Conservation (phyloP, 2,113 vertebrate species). For the Takifugu flavidus region DNA sequence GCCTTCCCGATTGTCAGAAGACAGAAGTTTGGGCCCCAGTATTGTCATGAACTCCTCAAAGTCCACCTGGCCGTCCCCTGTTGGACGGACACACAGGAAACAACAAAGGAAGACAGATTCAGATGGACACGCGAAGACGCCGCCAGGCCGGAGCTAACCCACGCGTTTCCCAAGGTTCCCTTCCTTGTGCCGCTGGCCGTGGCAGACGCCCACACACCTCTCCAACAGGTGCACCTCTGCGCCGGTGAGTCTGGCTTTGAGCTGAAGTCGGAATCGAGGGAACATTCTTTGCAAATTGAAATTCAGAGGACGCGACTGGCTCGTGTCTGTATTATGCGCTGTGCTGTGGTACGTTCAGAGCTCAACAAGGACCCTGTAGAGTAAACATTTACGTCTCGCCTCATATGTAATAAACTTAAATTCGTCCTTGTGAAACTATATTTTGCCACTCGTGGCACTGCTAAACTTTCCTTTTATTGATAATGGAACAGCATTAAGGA, state of each 20-base stretch:
- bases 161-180: slow-evolving; percentile 19
- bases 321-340: slow-evolving; percentile 33
- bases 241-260: background rate
- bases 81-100: slow-evolving; percentile 11
- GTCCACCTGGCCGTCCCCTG: slow-evolving; percentile 97
- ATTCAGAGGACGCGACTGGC: slow-evolving; percentile 32
- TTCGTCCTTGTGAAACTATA: background rate
- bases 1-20: slow-evolving; percentile 91
- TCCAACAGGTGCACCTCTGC: slow-evolving; percentile 11
- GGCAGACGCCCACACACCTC: slow-evolving; percentile 22
- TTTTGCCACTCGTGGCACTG: background rate
- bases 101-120: background rate
- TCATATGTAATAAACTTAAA: too few relatives aligned
- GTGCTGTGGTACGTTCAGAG: slow-evolving; percentile 15
- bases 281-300: slow-evolving; percentile 1
- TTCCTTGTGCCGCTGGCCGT: slow-evolving; percentile 27
- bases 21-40: slow-evolving; percentile 94
- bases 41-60: slow-evolving; percentile 99
- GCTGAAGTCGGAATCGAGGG: background rate
- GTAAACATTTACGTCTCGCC: slow-evolving; percentile 9
- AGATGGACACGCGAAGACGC: background rate
- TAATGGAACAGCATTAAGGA: background rate
- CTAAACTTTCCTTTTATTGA: background rate
- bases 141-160: slow-evolving; percentile 11
- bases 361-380: slow-evolving; percentile 27